Conservation (phyloP, 1,140 invertebrate species). For the Tetranychus cinnabarinus region DNA sequence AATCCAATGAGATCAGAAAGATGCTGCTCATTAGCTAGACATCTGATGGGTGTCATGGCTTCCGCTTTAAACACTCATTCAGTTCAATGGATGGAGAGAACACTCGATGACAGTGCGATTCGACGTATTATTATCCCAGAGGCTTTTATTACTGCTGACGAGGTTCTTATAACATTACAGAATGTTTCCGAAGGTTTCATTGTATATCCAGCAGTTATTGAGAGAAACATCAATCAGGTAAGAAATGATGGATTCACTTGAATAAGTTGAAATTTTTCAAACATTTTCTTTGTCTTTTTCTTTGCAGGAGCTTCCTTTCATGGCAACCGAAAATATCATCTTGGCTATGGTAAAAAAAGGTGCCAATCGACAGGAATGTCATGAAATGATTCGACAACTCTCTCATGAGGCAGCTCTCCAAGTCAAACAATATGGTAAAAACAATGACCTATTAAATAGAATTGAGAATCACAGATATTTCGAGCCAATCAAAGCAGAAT, state of each 20-base stretch:
- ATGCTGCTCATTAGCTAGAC: slow-evolving; percentile 66
- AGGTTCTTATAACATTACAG: slow-evolving; percentile 60
- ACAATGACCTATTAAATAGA: slow-evolving; percentile 72
- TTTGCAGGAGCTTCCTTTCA: slow-evolving; percentile 74
- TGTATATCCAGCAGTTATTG: slow-evolving; percentile 56
- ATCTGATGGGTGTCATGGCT: slow-evolving; percentile 57
- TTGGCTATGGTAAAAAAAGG: slow-evolving; percentile 91
- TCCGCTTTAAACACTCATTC: slow-evolving; percentile 66
- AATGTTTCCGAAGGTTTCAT: slow-evolving; percentile 81
- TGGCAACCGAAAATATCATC: slow-evolving; percentile 89
- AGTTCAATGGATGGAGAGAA: slow-evolving; percentile 90
- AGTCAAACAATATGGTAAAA: slow-evolving; percentile 65
- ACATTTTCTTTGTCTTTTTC: not conserved
- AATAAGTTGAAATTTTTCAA: not conserved
- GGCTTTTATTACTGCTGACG: slow-evolving; percentile 75
- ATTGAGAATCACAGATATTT: slow-evolving; percentile 61
- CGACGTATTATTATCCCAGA: slow-evolving; percentile 66
- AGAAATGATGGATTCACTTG: not conserved
- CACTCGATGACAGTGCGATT: slow-evolving; percentile 91
- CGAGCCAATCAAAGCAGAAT: slow-evolving; percentile 43
- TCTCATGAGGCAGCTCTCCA: slow-evolving; percentile 67
- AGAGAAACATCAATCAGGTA: slow-evolving; percentile 13
- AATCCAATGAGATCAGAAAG: slow-evolving; percentile 95
- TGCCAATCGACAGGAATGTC: slow-evolving; percentile 77
- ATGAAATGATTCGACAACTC: slow-evolving; percentile 77